These are phyloP conservation scores for Tachyglossus aculeatus DNA, from an alignment of 2,797 vertebrate genomes.

Conservation along the genomic window DNA sequence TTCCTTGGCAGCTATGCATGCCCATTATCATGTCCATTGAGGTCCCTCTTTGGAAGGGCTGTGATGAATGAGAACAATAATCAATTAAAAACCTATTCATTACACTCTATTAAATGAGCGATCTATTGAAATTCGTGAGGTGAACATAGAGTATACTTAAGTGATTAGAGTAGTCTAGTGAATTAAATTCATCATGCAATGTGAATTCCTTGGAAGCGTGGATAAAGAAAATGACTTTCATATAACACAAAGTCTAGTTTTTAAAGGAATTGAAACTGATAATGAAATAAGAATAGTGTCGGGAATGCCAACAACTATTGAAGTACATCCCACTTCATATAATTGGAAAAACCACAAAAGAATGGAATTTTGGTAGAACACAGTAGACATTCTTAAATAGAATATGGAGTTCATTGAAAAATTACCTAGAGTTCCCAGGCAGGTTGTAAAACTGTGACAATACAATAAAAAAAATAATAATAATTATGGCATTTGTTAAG, in stretches of 20 bases:
- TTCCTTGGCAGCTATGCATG: no score
- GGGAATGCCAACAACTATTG: not conserved
- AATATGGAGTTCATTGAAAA: no score
- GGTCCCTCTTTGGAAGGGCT: conserved; percentile 14
- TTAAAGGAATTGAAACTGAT: conserved; percentile 5
- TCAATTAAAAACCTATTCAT: conserved; percentile 54
- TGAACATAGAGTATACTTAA: conserved; percentile 30
- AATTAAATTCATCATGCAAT: conserved; percentile 27
- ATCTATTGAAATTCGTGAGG: conserved; percentile 37
- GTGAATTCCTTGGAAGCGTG: conserved; percentile 12
- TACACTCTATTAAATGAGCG: conserved; percentile 42
- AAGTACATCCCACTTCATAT: not conserved
- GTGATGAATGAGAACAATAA: conserved; percentile 49
- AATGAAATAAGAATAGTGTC: not conserved
- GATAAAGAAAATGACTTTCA: conserved; percentile 22
- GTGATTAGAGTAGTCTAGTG: conserved; percentile 20
- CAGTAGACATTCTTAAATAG: not conserved
- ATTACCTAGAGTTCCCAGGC: no score
- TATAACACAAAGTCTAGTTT: not conserved
- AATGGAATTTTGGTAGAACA: conserved; percentile 1
- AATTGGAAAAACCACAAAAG: not conserved
- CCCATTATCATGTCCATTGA: no score
- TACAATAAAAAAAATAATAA: no score
- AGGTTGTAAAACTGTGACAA: no score
- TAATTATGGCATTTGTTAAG: not conserved